Evolutionary conservation across 2,113 vertebrate genomes (phyloP).

Genomic region (Leucopternis melanops): DNA sequence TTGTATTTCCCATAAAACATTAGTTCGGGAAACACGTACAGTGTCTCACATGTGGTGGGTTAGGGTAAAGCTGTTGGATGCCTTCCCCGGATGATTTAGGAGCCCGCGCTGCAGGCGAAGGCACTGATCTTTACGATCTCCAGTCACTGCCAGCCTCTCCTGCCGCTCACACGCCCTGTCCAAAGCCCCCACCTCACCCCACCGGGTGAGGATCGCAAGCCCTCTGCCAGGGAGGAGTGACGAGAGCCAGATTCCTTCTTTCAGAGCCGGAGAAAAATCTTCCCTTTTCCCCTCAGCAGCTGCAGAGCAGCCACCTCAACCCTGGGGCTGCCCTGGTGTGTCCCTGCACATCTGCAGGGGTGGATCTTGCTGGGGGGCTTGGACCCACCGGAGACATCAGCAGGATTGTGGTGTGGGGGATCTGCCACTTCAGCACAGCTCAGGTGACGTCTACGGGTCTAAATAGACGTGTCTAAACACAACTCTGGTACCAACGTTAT

Average conservation of each 20-base stretch:
- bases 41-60: not conserved
- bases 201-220: fast-evolving
- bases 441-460: not conserved
- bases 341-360: fast-evolving
- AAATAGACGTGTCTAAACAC: not conserved
- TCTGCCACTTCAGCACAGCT: not conserved
- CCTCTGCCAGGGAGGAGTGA: fast-evolving
- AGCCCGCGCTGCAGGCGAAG: fast-evolving
- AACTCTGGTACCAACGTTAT: not conserved
- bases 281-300: not conserved
- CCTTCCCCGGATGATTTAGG: not conserved
- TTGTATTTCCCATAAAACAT: not conserved
- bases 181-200: not conserved
- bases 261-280: not conserved
- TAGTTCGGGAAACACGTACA: not conserved
- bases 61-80: not conserved
- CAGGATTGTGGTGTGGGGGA: fast-evolving
- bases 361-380: not conserved
- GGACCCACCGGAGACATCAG: not conserved
- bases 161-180: fast-evolving
- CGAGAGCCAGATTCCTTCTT: not conserved
- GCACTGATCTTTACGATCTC: not conserved
- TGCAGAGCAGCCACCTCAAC: not conserved
- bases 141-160: not conserved
- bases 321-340: not conserved